Base-by-base conservation (phyloP, 2,888 invertebrate species). In the Lasius platythorax region DNA sequence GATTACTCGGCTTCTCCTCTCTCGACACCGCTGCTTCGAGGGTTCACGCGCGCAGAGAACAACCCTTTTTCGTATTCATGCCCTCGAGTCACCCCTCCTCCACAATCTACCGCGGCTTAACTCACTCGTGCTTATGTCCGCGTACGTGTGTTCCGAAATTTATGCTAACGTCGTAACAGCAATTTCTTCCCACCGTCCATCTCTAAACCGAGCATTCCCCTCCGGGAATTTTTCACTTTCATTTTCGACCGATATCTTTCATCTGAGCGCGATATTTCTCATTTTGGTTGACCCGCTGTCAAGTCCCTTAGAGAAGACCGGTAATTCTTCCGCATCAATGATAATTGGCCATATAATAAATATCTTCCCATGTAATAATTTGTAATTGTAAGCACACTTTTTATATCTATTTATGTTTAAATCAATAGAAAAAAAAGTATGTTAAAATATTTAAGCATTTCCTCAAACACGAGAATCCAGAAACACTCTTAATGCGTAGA, bases 41-140 rank as follows among this genome's bases (percentile, higher is more conserved):
- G 73, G n/a, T 70, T 58, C 28, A n/a, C 40, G 67, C 61, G 58
- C 23, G 6, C 30, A 78, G n/a, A 76, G 79, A 76, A 82, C 81
- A 86, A 87, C 66, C 83, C 84, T 87, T 89, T 87, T 86, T 84
- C 83, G 84, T 87, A 89, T 89, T 89, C 89, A 85, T 84, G 78
- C 68, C 75, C 58, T 86, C 74, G 46, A 83, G 58, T 53, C 73
- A 82, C 82, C 68, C 73, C 40, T 18, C 33, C 50, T n/a, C 11
- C 18, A 28, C 67, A 82, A 46, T 66, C 58, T 53, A 68, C 46
- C 70, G 23, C 58, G 23, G 28, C 43, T 76, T 74, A 72, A 64
- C 63, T 73, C 30, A 63, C 58, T 64, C 70, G 18, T 50, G 66
- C 81, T 70, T 78, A n/a, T 23, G 28, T 40, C 8, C 28, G 68